Evolutionary conservation across 2,113 vertebrate species (phyloP), one percentile per base, ranked within the genome.

Genomic region (Bufo bufo): DNA sequence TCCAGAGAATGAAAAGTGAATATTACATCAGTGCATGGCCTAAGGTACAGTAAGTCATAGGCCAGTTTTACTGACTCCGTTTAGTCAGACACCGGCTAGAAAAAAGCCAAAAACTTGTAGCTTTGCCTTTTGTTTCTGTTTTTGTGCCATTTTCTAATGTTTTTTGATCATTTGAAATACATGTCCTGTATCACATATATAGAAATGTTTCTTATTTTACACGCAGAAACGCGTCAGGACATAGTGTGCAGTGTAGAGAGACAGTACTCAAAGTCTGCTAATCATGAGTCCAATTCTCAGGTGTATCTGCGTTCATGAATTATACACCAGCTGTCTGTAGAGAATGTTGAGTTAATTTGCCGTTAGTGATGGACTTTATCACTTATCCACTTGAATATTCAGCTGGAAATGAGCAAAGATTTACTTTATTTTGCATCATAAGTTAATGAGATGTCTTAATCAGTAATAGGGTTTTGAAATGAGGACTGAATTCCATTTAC

Each of bases 371-470:
- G 66, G 86, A 86, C 78, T 71, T 59, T 87, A 82, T 87, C 79
- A 82, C 45, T 87, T 82, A 87, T 58, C 78, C 52, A 87, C 71
- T 69, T 87, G 86, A 87, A 82, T 87, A 87, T 87, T 82, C 86
- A 61, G 65, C 14, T 61, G 86, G 79, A 82, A 74, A 75, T 82
- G 66, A 87, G 86, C 78, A 87, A 87, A 88, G 86, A 88, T 88
- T 83, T 82, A 82, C 80, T 83, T 88, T 88, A 77, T 88, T 88
- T 83, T 83, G 86, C 80, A 63, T 88, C 79, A 82, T 82, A 87
- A 87, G 79, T 82, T 87, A 87, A 87, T 87, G 80, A 87, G 69
- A 87, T 83, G 66, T 75, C 77, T 87, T 87, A 81, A 87, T 87
- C 80, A 88, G 86, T 83, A 77, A 83, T 77, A 58, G 66, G 83